These are phyloP conservation scores for Mystacornis crossleyi DNA, from an alignment of 2,113 vertebrate genomes.

Conservation along the genomic window DNA sequence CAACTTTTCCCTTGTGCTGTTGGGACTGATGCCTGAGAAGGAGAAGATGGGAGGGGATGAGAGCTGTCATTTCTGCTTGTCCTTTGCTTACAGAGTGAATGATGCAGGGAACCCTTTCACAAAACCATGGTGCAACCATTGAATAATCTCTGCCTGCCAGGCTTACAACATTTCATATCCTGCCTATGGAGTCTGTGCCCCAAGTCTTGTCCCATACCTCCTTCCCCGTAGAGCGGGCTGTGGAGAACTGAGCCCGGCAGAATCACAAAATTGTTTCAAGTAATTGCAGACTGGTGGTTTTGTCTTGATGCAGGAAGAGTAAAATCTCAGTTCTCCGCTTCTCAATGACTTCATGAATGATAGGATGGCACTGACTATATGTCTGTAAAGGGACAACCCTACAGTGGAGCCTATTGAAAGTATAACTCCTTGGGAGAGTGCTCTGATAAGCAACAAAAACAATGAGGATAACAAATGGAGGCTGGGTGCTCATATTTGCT, in stretches of 20 bases:
- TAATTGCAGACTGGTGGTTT: neutral
- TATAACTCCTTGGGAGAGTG: neutral
- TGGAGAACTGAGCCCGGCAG: neutral
- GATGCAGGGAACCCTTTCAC: neutral
- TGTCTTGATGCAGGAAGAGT: neutral
- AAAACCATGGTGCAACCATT: rapidly evolving
- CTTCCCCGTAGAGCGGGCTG: neutral
- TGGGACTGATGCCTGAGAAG: neutral
- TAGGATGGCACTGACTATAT: neutral
- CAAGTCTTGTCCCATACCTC: neutral
- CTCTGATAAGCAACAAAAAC: neutral
- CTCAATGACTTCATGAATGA: neutral
- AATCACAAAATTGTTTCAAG: neutral
- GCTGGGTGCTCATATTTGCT: neutral
- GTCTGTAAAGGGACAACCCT: neutral
- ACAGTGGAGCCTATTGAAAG: neutral
- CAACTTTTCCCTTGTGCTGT: neutral
- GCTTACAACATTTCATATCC: neutral
- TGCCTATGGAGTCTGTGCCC: rapidly evolving
- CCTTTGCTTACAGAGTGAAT: neutral
- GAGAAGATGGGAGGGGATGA: neutral
- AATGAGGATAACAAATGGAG: neutral
- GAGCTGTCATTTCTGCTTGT: neutral
- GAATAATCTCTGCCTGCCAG: neutral
- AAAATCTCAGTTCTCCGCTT: neutral